Evolutionary conservation across 1,140 invertebrate species (phyloP), one percentile per base, ranked within the genome.

Genomic region (Zaprionus tsacasi): DNA sequence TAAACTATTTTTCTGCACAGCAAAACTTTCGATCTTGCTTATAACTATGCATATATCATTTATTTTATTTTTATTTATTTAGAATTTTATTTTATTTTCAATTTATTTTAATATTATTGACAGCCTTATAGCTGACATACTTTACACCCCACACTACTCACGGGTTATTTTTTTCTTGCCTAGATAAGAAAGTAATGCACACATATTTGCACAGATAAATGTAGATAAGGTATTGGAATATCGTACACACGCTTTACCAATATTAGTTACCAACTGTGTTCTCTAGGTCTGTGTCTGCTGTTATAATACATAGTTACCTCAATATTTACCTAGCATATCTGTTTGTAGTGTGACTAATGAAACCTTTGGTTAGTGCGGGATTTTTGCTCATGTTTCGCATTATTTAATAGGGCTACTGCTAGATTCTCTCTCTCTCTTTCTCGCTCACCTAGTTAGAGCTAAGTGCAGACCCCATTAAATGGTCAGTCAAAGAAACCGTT

Each of bases 391-490:
- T 25, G 17, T 25, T 21, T 50, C 17, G 45, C 15, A 25, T 12
- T 12, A 50, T 50, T 21, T 48, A 48, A 48, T 48, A 21, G 21
- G 10, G 45, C 36, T 38, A 13, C 12, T 38, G 36, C 1, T 38
- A 4, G 10, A 1, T 3, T 21, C 36, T 38, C 38, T 21, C 8
- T 48, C 8, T 17, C 7, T 48, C 15, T 25, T 2, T 25, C 15
- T 6, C 3, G 45, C 17, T 50, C 52, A 82, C 70, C 79, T 82
- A 82, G 58, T 79, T 67, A 76, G 52, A 30, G 52, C 21, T 65
- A 65, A 80, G 78, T 77, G 71, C 40, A 70, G 56, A 68, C 40
- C 68, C 69, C 72, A 86, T 88, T 88, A 88, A 77, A 63, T 73
- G 72, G 66, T 78, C 79, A 54, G 15, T 2, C 12, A 40, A n/a